These are phyloP conservation scores for Leuciscus waleckii DNA, from an alignment of 2,797 vertebrate genomes.

Conservation along the genomic window DNA sequence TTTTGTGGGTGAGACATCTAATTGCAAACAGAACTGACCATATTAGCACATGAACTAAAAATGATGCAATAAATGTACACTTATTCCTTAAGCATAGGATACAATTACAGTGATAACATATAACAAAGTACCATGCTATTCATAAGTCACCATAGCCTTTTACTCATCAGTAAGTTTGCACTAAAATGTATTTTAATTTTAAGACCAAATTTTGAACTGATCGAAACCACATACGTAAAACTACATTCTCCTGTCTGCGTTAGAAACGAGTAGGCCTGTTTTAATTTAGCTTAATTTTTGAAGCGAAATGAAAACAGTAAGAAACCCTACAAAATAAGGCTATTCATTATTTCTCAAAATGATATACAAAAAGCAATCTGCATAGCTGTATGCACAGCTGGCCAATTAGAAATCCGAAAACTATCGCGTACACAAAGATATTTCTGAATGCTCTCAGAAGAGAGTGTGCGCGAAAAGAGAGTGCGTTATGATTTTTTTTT, in stretches of 20 bases:
- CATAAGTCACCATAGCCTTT: background rate
- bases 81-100: background rate
- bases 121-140: background rate
- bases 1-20: constrained; percentile 16
- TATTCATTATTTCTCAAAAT: background rate
- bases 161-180: background rate
- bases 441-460: background rate
- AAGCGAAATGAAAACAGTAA: no score
- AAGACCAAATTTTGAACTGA: background rate
- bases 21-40: constrained; percentile 27
- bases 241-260: background rate
- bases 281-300: background rate
- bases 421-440: background rate
- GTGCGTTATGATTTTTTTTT: no score
- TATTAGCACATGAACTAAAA: constrained; percentile 2
- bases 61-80: constrained; percentile 20
- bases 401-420: background rate
- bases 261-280: background rate
- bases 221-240: background rate
- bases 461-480: no score
- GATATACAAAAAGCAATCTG: background rate
- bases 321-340: background rate
- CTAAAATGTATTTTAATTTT: background rate
- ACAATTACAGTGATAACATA: background rate
- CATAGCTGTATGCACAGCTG: background rate